Evolutionary conservation across 2,888 invertebrate genomes (phyloP).

Genomic region (Tridacna gigas): DNA sequence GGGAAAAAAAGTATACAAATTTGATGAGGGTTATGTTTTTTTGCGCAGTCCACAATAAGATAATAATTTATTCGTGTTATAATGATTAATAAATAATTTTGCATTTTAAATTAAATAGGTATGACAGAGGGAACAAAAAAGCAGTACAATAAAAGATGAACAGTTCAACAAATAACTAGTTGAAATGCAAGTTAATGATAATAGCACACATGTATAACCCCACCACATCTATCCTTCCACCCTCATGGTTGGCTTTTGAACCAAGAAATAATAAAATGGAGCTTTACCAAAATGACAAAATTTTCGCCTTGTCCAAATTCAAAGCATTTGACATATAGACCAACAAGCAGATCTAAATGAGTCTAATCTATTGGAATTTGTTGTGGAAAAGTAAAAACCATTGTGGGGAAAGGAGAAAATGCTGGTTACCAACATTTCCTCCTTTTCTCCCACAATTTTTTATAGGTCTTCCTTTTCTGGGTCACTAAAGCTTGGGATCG

Average conservation of each 20-base stretch:
- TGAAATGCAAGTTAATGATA: constrained; percentile 40
- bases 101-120: constrained; percentile 42
- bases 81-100: constrained; percentile 58
- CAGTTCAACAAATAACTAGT: constrained; percentile 28
- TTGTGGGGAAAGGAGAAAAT: too few relatives aligned
- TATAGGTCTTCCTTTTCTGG: too few relatives aligned
- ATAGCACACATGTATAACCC: constrained; percentile 45
- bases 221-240: constrained; percentile 24
- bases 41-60: constrained; percentile 40
- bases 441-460: too few relatives aligned
- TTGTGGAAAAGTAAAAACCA: too few relatives aligned
- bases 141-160: constrained; percentile 53
- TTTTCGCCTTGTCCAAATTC: not conserved
- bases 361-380: too few relatives aligned
- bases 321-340: not conserved
- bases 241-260: not conserved
- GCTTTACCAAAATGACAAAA: not conserved
- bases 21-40: constrained; percentile 29
- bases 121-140: constrained; percentile 47
- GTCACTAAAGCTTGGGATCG: too few relatives aligned
- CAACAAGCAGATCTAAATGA: too few relatives aligned
- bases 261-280: constrained; percentile 3
- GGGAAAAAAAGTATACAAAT: not conserved
- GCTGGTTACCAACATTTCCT: too few relatives aligned
- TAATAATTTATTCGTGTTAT: constrained; percentile 55